Evolutionary conservation across 2,113 vertebrate genomes (phyloP), one percentile per base, ranked within the genome.

Genomic region (Urocynchramus pylzowi): DNA sequence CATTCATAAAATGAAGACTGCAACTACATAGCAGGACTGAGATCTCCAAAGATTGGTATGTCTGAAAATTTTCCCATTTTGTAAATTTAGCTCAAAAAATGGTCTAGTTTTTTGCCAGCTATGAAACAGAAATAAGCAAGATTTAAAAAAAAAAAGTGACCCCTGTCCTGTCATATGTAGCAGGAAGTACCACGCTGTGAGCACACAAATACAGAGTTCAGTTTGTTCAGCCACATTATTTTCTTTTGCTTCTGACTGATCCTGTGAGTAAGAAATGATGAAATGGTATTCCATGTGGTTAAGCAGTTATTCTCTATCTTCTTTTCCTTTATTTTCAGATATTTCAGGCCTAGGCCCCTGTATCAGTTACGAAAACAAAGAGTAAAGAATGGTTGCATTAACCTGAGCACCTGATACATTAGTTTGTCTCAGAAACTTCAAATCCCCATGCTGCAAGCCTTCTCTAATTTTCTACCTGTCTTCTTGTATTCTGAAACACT

Each of bases 1-100:
- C 24, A 85, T 89, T 95, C 26, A 45, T 53, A 95, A 87, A 95
- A 90, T 53, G 65, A 97, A 78, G 39, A 59, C 44, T 74, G 6
- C 22, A 93, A 63, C 73, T 53, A 15, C 24, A 42, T 65, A 83
- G 53, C 50, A 73, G 41, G 12, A 31, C 33, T 31, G 19, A 47
- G 61, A 89, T 79, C 9, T 93, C 60, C 35, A 61, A 86, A 84
- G 54, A 26, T 2, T 41, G 23, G 7, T 69, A 44, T 52, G 33
- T 33, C 67, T 88, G 60, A 93, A 85, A 15, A 33, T 78, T 87
- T 75, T 54, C 19, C 24, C 24, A 2, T 60, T 96, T 30, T 13
- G 26, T 50, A 68, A 73, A 52, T 80, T 82, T 82, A 61, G 35
- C 45, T 88, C 56, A 53, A 80, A 94, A 78, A 47, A 13, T 21